phyloP scores from a whole-genome alignment of 2,113 vertebrate species.

The Callionymus lyra region DNA sequence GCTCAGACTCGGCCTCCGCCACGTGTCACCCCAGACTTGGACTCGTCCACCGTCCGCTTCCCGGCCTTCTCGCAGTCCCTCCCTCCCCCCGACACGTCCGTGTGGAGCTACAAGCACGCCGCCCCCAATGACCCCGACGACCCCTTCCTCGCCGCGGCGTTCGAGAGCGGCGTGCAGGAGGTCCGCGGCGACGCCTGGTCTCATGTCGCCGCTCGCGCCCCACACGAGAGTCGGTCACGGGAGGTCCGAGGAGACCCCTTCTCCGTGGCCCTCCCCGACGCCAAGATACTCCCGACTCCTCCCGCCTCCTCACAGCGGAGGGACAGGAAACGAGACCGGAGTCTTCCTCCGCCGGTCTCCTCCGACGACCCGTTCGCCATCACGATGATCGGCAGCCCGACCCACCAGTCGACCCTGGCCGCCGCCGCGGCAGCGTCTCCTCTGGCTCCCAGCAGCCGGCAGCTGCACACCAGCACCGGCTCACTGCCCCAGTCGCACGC shows the following conservation, averaged over 20 bases:
- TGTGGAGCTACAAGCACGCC: slow-evolving; percentile 68
- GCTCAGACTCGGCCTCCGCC: slow-evolving; percentile 20
- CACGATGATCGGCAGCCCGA: slow-evolving; percentile 72
- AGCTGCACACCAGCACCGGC: slow-evolving; percentile 8
- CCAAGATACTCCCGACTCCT: slow-evolving; percentile 47
- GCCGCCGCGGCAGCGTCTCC: slow-evolving; percentile 21
- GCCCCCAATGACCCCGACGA: slow-evolving; percentile 63
- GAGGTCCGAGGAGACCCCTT: slow-evolving; percentile 49
- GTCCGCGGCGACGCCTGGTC: slow-evolving; percentile 30
- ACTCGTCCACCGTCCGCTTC: slow-evolving; percentile 39
- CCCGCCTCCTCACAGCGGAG: slow-evolving; percentile 47
- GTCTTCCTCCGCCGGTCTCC: slow-evolving; percentile 50
- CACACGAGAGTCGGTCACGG: slow-evolving; percentile 35
- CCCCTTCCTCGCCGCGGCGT: slow-evolving; percentile 62
- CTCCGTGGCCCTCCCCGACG: slow-evolving; percentile 28
- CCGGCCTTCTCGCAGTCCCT: slow-evolving; percentile 56
- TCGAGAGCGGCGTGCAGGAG: slow-evolving; percentile 41
- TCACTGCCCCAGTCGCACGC: slow-evolving; percentile 33
- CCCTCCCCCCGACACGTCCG: slow-evolving; percentile 33
- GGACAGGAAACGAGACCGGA: slow-evolving; percentile 56
- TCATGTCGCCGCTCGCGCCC: slow-evolving; percentile 27
- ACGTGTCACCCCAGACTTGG: slow-evolving; percentile 22
- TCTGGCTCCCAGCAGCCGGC: slow-evolving; percentile 15
- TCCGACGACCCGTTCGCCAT: slow-evolving; percentile 68
- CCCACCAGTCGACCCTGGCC: slow-evolving; percentile 60